These are phyloP conservation scores for Palythoa caribaeorum DNA, from an alignment of 92 coral and sea anemone genomes.

Conservation along the genomic window DNA sequence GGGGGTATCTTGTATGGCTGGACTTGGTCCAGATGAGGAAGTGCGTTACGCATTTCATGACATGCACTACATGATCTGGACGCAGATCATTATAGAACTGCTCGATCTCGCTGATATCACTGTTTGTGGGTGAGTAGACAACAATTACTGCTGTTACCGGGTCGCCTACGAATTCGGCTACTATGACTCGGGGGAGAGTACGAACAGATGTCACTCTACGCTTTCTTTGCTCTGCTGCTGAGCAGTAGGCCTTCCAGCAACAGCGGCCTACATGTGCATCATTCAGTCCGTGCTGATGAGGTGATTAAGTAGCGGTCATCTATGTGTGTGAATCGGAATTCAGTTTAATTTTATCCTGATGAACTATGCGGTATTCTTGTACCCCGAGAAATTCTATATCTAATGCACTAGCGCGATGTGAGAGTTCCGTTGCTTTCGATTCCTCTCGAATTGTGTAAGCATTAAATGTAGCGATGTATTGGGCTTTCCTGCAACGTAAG, in stretches of 20 bases:
- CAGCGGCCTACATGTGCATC: not conserved
- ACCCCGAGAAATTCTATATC: no score
- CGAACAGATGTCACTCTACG: not conserved
- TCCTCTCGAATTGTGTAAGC: no score
- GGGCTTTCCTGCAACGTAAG: no score
- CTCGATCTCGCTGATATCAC: not conserved
- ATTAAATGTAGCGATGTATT: no score
- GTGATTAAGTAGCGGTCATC: conserved; percentile 1
- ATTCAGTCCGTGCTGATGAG: conserved; percentile 3
- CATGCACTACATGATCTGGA: not conserved
- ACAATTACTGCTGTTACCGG: conserved; percentile 7
- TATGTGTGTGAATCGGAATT: no score
- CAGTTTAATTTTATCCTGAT: no score
- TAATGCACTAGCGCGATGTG: no score
- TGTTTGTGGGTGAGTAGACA: conserved; percentile 12
- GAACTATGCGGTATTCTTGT: no score
- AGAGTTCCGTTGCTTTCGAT: no score
- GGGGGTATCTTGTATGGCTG: not conserved
- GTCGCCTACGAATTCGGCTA: not conserved
- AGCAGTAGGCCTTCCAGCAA: conserved; percentile 13
- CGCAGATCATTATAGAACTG: not conserved
- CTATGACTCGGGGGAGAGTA: not conserved
- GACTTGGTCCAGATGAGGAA: conserved; percentile 11
- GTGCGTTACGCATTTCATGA: not conserved
- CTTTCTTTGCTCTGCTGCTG: conserved; percentile 12